Base-by-base conservation (phyloP, 2,113 vertebrate species). In the Ifrita kowaldi region DNA sequence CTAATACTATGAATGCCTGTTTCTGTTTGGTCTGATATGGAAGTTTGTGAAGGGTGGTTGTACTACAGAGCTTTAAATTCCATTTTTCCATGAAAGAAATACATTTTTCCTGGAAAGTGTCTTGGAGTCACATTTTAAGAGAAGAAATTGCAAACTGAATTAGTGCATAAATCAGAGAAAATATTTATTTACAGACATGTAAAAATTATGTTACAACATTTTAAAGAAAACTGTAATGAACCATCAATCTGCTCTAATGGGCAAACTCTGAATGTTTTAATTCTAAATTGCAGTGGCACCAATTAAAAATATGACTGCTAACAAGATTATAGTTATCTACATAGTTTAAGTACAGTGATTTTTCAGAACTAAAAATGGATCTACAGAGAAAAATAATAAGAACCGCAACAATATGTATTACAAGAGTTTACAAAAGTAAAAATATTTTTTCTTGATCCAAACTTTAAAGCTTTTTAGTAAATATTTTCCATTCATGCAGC, bases 181-280 rank as follows among this genome's bases (percentile, higher is more conserved):
- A 97, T 97, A 97, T 98, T 98, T 98, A 98, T 98, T 98, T 98
- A 98, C 97, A 98, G 96, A 97, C 96, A 98, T 96, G 97, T 97
- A 97, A 97, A 98, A 97, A 97, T 96, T 97, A 98, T 98, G 92
- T 97, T 97, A 98, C 97, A 97, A 87, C 80, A 95, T 97, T 96
- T 95, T 82, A 95, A 97, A 95, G 76, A 95, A 97, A 96, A 82
- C 22, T 70, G 37, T 59, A 77, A 96, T 93, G 92, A 93, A 82
- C 63, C 79, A 84, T 93, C 84, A 74, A 84, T 94, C 87, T 92
- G 19, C 41, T 96, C 57, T 83, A 87, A 74, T 77, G 91, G 87
- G 46, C 57, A 95, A 91, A 94, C 30, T 41, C 55, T 82, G 46
- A 73, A 80, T 57, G 42, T 30, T 85, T 92, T 30, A 78, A 78